A percentile compares a stretch with the other conserved stretches of the same genome.
Conservation (phyloP, 1,140 invertebrate species). For the Halictus rubicundus region DNA sequence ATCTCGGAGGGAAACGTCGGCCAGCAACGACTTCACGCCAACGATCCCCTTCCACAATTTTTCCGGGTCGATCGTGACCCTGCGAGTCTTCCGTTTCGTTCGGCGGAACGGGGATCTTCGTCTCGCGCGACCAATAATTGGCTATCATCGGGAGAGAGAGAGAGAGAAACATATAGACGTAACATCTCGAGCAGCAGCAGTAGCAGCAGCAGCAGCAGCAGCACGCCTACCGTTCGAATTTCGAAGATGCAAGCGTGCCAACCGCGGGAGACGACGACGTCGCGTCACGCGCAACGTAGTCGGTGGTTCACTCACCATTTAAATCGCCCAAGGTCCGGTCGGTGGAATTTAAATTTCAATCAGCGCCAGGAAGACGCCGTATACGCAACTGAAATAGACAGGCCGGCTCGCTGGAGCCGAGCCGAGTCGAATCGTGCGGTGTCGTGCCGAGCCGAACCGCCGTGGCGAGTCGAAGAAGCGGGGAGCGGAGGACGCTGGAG, state of each 20-base stretch:
- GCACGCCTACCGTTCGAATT: conserved; percentile 24
- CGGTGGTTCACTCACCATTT: conserved; percentile 70
- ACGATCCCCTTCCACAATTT: no score
- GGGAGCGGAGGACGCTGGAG: not conserved
- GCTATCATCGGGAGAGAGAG: no score
- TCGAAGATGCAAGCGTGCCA: conserved; percentile 28
- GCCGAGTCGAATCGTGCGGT: no score
- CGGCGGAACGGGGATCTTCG: no score
- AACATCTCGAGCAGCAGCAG: no score
- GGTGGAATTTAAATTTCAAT: conserved; percentile 70
- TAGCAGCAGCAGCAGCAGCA: not conserved
- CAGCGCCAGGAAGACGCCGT: conserved; percentile 52
- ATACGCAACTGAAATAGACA: conserved; percentile 6
- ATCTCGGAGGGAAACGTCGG: not conserved
- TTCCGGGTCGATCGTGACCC: no score
- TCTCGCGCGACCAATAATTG: no score
- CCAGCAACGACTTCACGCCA: not conserved
- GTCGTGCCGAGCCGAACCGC: not conserved
- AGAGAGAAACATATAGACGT: no score
- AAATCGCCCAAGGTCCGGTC: conserved; percentile 68
- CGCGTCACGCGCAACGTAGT: conserved; percentile 20
- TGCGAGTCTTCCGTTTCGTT: no score
- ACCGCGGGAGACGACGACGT: conserved; percentile 11
- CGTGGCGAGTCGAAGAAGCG: not conserved
- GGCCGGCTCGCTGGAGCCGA: not conserved